Evolutionary conservation across 2,113 vertebrate species (phyloP).

Genomic region (Myocastor coypus): DNA sequence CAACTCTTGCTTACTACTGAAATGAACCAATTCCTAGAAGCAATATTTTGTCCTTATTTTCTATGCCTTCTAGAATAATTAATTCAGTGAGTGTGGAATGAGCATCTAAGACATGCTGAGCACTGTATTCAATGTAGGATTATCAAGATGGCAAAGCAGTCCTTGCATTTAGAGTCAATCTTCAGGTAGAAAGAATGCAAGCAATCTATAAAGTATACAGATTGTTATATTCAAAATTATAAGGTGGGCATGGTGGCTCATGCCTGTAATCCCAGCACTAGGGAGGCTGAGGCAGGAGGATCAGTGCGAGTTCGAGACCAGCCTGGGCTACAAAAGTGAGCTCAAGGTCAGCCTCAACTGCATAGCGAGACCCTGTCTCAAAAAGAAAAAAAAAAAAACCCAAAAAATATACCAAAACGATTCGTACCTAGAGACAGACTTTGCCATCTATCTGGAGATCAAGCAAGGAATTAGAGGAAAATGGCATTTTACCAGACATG

Average conservation of each 20-base stretch:
- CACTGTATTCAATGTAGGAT: not conserved
- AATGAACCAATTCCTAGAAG: not conserved
- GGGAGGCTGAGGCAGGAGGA: too few relatives aligned
- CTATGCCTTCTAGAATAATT: not conserved
- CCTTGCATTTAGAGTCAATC: conserved; percentile 18
- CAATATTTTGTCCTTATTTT: conserved; percentile 46
- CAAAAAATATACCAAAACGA: not conserved
- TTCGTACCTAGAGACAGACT: not conserved
- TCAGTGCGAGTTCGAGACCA: too few relatives aligned
- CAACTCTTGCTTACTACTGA: conserved; percentile 3
- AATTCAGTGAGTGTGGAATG: conserved; percentile 13
- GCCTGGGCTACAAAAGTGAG: too few relatives aligned
- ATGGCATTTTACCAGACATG: not conserved
- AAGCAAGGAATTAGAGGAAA: conserved; percentile 31
- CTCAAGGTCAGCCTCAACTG: too few relatives aligned
- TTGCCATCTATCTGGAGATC: not conserved
- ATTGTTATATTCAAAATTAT: not conserved
- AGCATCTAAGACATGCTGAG: not conserved
- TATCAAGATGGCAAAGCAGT: not conserved
- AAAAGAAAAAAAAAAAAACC: too few relatives aligned
- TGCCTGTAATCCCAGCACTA: too few relatives aligned
- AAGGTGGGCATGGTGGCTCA: too few relatives aligned
- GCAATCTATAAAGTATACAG: not conserved
- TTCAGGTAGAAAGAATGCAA: conserved; percentile 17
- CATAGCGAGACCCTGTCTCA: too few relatives aligned